Percentiles rank a stretch among this genome's conserved stretches.
phyloP scores from a whole-genome alignment of 2,797 vertebrate species.

The Anabacerthia variegaticeps region DNA sequence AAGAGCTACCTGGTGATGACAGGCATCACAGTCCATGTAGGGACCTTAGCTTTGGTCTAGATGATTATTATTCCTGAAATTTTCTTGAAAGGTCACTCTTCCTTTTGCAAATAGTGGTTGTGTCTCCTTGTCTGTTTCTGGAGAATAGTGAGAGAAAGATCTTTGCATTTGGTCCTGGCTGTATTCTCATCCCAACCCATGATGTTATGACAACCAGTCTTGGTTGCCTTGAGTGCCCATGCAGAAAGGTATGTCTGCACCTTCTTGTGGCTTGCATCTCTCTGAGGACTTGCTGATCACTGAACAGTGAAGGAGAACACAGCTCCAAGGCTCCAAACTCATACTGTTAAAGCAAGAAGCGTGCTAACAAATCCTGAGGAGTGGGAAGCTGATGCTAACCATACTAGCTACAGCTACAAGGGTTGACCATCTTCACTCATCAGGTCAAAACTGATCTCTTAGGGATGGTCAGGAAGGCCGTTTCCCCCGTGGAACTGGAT shows the following conservation, averaged over 20 bases:
- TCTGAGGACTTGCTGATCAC: not conserved
- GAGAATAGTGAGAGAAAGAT: not conserved
- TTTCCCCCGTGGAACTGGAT: not conserved
- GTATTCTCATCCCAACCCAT: not conserved
- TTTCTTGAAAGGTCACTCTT: not conserved
- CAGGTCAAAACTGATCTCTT: not conserved
- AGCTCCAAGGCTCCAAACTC: not conserved
- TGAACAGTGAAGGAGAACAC: slow-evolving; percentile 6
- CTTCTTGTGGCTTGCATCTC: not conserved
- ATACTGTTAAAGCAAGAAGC: not conserved
- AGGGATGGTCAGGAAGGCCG: not conserved
- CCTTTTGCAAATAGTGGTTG: not conserved
- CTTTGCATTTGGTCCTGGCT: not conserved
- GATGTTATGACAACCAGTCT: not conserved
- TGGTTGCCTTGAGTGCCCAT: not conserved
- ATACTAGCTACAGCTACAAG: not conserved
- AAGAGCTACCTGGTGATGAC: not conserved
- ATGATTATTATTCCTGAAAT: not conserved
- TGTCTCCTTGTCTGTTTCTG: not conserved
- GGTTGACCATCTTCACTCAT: not conserved
- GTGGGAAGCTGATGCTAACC: not conserved
- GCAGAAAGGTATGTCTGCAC: not conserved
- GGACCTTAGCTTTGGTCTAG: not conserved
- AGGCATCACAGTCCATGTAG: not conserved
- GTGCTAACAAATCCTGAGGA: not conserved